Conservation (phyloP, 53 echinoderm and acorn worm genomes). For the Holothuria scabra region DNA sequence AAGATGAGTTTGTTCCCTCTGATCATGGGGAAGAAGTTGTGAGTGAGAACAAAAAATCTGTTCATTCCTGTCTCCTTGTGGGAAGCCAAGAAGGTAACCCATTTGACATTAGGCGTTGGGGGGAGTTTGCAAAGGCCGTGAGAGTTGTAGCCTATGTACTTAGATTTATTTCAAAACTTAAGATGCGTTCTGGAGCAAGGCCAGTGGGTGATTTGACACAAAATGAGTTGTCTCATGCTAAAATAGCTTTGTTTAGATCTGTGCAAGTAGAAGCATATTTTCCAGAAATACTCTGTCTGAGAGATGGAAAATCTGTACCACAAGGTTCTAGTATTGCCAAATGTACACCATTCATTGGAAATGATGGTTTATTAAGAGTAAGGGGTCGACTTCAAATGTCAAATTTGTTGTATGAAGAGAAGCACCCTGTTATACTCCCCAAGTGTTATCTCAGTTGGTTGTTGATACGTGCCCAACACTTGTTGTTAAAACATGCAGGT, state of each 20-base stretch:
- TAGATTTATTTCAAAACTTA: not conserved
- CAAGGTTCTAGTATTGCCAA: not conserved
- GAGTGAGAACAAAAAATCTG: conserved; percentile 17
- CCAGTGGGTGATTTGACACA: not conserved
- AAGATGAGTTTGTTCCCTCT: conserved; percentile 3
- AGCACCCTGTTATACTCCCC: not conserved
- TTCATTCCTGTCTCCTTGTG: conserved; percentile 8
- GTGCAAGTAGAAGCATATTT: no score
- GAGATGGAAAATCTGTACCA: no score
- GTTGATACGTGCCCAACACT: not conserved
- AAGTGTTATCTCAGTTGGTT: not conserved
- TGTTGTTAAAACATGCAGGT: not conserved
- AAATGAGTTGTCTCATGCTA: not conserved
- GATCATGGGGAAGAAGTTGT: not conserved
- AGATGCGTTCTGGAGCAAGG: no score
- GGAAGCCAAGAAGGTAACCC: not conserved
- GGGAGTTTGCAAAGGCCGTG: not conserved
- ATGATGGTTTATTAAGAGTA: not conserved
- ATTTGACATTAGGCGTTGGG: not conserved
- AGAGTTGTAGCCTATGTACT: not conserved
- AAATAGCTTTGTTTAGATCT: no score
- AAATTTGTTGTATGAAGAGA: no score
- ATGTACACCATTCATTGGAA: not conserved
- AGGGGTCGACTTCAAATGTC: not conserved
- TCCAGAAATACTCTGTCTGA: no score